Evolutionary conservation across 2,888 invertebrate genomes (phyloP).

Genomic region (Pollenia labialis): DNA sequence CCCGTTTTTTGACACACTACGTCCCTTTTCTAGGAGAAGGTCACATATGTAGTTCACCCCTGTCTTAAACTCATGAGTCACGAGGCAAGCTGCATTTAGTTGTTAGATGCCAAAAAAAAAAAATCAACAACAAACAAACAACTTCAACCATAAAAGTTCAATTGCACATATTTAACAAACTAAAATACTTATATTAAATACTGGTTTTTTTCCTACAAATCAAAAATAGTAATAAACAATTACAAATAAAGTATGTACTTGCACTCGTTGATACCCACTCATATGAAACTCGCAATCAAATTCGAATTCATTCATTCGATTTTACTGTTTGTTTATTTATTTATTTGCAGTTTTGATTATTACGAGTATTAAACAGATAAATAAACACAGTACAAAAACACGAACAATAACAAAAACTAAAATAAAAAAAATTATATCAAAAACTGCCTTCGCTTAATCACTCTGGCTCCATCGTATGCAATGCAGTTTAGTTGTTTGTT

Average conservation of each 20-base stretch:
- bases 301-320: constrained; percentile 51
- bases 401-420: background rate
- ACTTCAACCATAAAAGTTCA: constrained; percentile 40
- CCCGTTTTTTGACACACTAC: too few relatives aligned
- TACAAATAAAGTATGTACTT: constrained; percentile 45
- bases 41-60: background rate
- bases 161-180: constrained; percentile 14
- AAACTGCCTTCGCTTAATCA: constrained; percentile 46
- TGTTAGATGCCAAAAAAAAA: constrained; percentile 5
- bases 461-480: constrained; percentile 45
- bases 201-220: background rate
- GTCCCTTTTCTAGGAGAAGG: too few relatives aligned
- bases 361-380: constrained; percentile 52
- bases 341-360: constrained; percentile 46
- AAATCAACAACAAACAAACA: background rate
- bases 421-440: background rate
- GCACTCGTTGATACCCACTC: constrained; percentile 20
- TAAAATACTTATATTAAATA: background rate
- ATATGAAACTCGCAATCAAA: constrained; percentile 18
- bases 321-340: constrained; percentile 18
- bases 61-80: constrained; percentile 25
- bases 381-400: constrained; percentile 30
- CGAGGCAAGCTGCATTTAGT: constrained; percentile 26
- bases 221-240: constrained; percentile 35
- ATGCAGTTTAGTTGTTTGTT: constrained; percentile 1